A percentile compares a stretch with the other conserved stretches of the same genome.
These are phyloP conservation scores for Rhinichthys klamathensis DNA, from an alignment of 2,113 vertebrate species.

Conservation along the genomic window DNA sequence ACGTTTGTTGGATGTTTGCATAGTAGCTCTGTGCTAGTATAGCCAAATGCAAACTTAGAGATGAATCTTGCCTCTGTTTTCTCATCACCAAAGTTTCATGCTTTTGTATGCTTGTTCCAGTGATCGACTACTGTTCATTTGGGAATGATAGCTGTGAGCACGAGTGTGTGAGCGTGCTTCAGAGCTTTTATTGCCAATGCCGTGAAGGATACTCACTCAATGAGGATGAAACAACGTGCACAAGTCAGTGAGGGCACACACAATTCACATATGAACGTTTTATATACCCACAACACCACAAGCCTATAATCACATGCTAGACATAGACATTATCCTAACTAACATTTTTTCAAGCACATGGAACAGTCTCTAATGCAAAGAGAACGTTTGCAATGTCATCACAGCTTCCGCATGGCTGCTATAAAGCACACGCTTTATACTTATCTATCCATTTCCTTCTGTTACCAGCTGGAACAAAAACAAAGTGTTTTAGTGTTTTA, in stretches of 20 bases:
- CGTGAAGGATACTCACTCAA: constrained; percentile 81
- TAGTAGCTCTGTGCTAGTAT: neutral
- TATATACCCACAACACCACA: neutral
- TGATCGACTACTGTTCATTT: constrained; percentile 81
- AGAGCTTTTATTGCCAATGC: constrained; percentile 81
- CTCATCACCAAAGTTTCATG: neutral
- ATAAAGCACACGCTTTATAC: neutral
- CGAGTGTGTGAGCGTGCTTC: constrained; percentile 77
- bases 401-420: constrained; percentile 23
- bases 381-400: neutral
- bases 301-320: constrained; percentile 27
- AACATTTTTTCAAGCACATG: constrained; percentile 13
- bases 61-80: neutral
- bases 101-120: constrained; percentile 64
- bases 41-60: neutral
- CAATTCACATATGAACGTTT: neutral
- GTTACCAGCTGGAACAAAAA: constrained; percentile 18
- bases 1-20: neutral
- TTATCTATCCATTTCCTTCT: constrained; percentile 5
- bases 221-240: constrained; percentile 80
- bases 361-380: neutral
- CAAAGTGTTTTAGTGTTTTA: neutral
- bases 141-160: constrained; percentile 86
- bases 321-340: neutral
- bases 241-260: constrained; percentile 67